Percentiles rank a stretch among this genome's conserved stretches.
These are phyloP conservation scores for Hephaestus fuliginosus DNA, from an alignment of 2,797 vertebrate species.

Conservation along the genomic window DNA sequence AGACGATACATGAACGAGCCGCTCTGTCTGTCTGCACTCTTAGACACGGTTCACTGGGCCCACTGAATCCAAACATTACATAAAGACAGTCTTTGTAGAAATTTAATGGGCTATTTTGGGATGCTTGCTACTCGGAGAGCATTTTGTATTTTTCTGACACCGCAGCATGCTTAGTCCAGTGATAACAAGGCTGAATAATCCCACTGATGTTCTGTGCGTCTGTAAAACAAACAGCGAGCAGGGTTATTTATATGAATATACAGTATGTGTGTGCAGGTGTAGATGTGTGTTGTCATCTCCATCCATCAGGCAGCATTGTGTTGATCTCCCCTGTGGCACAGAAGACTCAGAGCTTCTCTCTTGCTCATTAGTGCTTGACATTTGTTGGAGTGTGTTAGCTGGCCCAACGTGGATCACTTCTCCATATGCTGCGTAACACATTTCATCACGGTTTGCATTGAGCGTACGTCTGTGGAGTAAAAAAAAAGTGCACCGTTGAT, in stretches of 20 bases:
- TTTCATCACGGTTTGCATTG: background rate
- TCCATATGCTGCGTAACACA: background rate
- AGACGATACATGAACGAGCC: conserved; percentile 29
- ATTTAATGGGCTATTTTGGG: conserved; percentile 23
- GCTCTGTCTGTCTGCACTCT: conserved; percentile 18
- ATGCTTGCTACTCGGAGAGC: background rate
- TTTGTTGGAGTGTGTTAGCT: background rate
- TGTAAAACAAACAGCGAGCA: background rate
- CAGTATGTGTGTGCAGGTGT: too few relatives aligned
- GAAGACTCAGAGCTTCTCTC: conserved; percentile 7
- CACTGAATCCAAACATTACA: conserved; percentile 18
- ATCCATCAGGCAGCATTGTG: background rate
- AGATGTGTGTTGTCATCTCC: background rate
- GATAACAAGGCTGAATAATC: conserved; percentile 1
- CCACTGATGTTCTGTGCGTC: background rate
- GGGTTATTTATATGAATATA: background rate
- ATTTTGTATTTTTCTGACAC: conserved; percentile 10
- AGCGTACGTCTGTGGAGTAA: background rate
- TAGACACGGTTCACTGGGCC: conserved; percentile 26
- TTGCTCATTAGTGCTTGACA: conserved; percentile 12
- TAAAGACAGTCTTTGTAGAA: conserved; percentile 19
- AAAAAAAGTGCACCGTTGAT: background rate
- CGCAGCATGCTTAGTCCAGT: background rate
- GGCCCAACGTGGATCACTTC: background rate
- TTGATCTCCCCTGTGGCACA: conserved; percentile 6